These are phyloP conservation scores for Sapajus apella DNA, from an alignment of 2,113 vertebrate species.

Conservation along the genomic window DNA sequence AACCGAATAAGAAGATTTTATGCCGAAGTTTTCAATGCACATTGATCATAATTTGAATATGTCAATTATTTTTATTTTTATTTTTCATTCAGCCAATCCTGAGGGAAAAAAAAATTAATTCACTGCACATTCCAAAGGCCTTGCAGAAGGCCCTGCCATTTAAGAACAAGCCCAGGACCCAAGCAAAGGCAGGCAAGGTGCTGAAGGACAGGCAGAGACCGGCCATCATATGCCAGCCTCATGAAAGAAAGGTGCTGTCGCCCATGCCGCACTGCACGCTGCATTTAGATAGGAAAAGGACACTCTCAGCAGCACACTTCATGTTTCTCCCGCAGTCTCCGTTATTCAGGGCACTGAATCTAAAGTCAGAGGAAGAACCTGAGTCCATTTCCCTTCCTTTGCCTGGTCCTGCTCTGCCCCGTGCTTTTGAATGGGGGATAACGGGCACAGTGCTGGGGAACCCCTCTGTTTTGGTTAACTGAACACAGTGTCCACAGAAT, in stretches of 20 bases:
- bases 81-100: no score
- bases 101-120: no score
- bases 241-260: slow-evolving; percentile 92
- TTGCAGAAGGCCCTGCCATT: slow-evolving; percentile 96
- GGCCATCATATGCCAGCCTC: slow-evolving; percentile 93
- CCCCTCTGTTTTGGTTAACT: not conserved
- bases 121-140: no score
- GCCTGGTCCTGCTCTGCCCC: not conserved
- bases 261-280: fast-evolving
- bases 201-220: slow-evolving; percentile 91
- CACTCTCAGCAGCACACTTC: not conserved
- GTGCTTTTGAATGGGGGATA: not conserved
- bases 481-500: not conserved
- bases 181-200: slow-evolving; percentile 85
- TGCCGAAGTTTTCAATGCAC: no score
- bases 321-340: not conserved
- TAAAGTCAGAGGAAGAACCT: not conserved
- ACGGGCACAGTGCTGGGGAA: not conserved
- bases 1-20: no score
- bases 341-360: not conserved
- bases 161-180: slow-evolving; percentile 95
- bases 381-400: slow-evolving; percentile 7
- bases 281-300: not conserved
- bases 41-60: no score
- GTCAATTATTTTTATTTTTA: no score